phyloP scores from a whole-genome alignment of 2,797 vertebrate genomes.

The Bufotes viridis region DNA sequence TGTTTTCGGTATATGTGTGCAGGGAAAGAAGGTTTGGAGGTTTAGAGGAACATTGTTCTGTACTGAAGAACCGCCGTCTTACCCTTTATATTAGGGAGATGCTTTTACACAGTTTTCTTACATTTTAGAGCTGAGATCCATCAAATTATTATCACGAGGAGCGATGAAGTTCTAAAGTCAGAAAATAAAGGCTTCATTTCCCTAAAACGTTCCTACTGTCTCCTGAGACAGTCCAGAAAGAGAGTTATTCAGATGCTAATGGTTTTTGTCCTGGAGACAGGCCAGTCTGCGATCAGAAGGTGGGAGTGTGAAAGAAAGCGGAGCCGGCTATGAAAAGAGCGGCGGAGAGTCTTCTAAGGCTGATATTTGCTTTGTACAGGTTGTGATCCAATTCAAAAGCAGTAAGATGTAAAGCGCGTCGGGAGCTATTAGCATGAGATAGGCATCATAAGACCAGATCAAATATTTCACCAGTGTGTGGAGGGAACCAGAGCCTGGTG shows the following conservation, averaged over 20 bases:
- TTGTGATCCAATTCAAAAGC: conserved; percentile 48
- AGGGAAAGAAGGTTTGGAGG: not conserved
- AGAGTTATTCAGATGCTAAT: conserved; percentile 49
- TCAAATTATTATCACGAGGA: not conserved
- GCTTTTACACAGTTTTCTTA: not conserved
- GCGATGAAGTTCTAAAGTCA: not conserved
- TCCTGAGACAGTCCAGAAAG: conserved; percentile 36
- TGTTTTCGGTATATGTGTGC: not conserved
- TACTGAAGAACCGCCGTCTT: not conserved
- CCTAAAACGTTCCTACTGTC: conserved; percentile 3
- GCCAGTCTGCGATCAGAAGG: conserved; percentile 40
- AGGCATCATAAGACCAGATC: conserved; percentile 44
- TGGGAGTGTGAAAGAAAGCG: conserved; percentile 14
- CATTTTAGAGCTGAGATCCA: not conserved
- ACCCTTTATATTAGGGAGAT: not conserved
- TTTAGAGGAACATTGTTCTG: not conserved
- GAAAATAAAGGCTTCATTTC: not conserved
- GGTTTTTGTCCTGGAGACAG: conserved; percentile 51
- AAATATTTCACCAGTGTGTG: conserved; percentile 30
- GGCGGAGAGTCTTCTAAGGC: conserved; percentile 31
- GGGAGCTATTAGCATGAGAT: conserved; percentile 40
- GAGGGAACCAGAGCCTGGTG: not conserved
- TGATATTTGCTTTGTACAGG: conserved; percentile 51
- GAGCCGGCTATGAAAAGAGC: conserved; percentile 42
- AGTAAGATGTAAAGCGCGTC: conserved; percentile 29